Base-by-base conservation (phyloP, 2,797 vertebrate genomes). In the Muraenolepis orangiensis region DNA sequence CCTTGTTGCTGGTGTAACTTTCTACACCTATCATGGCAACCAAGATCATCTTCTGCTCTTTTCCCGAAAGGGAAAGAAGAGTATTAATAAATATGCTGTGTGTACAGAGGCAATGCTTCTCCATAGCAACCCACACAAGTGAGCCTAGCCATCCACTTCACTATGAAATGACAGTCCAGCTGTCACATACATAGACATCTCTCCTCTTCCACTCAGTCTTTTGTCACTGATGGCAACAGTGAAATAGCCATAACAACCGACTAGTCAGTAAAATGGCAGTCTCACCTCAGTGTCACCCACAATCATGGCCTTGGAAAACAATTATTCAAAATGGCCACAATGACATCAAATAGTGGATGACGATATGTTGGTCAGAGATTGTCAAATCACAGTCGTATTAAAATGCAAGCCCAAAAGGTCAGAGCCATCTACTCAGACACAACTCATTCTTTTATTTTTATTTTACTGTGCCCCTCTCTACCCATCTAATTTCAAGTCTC, bases 111-210 rank as follows among this genome's bases (percentile, higher is more conserved):
- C 74, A 76, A 72, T 40, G 46, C 61, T 70, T 74, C 81, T 72
- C 77, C 73, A 75, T 82, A 64, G 72, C 71, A 83, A 85, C 75
- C 20, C 20, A 74, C 66, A 80, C 71, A 84, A 81, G 84, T 74
- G 81, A 84, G 66, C 73, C 38, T 75, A 84, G 66, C 73, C 38
- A 74, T 78, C 72, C 23, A 34, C 74, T 72, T 79, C 73, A 2
- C 23, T 74, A 78, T 83, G 81, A 84, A 82, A 91, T 89, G 81
- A 74, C 83, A 89, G 78, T 77, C 80, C 81, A 88, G 80, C 81
- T 80, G 82, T 84, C 84, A 69, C 30, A 75, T 72, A 89, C 84
- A 90, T 87, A 75, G 79, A 74, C 72, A 31, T 57, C 76, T 84
- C 6, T 40, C 40, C 1, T 64, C 23, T 64, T 5, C 6, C 73